Conservation (phyloP, 2,888 invertebrate species). For the Apomyelois bistriatella region DNA sequence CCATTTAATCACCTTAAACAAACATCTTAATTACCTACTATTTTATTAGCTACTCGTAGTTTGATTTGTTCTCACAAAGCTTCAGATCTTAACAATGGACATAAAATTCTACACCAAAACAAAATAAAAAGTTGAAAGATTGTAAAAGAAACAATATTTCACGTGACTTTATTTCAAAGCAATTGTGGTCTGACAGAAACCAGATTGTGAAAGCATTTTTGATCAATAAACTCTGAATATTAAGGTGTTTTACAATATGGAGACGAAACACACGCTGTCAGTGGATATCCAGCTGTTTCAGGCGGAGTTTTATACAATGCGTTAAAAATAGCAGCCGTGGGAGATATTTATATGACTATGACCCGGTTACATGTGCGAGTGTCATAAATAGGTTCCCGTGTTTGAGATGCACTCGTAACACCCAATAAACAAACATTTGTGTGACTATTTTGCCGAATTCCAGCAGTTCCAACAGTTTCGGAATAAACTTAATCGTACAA, state of each 20-base stretch:
- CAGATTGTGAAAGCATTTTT: conserved; percentile 2
- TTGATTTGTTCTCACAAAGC: background rate
- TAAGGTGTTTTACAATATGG: conserved; percentile 8
- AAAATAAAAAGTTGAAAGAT: background rate
- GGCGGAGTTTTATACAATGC: conserved; percentile 53
- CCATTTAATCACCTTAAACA: no score
- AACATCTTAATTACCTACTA: no score
- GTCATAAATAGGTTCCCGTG: conserved; percentile 52
- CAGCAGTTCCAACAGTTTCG: no score
- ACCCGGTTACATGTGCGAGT: conserved; percentile 69
- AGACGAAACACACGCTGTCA: conserved; percentile 6
- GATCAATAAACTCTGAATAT: conserved; percentile 1
- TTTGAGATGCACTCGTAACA: conserved; percentile 34
- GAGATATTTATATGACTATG: conserved; percentile 73
- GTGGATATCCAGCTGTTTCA: conserved; percentile 4
- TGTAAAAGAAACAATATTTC: background rate
- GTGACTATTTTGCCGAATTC: background rate
- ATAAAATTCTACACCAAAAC: background rate
- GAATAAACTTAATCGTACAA: no score
- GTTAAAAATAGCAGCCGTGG: conserved; percentile 64
- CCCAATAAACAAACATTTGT: conserved; percentile 13
- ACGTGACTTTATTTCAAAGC: background rate
- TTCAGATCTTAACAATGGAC: background rate
- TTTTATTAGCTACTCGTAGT: no score
- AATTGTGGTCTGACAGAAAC: background rate